phyloP scores from a whole-genome alignment of 1,140 invertebrate species.

The Megathymus violae region DNA sequence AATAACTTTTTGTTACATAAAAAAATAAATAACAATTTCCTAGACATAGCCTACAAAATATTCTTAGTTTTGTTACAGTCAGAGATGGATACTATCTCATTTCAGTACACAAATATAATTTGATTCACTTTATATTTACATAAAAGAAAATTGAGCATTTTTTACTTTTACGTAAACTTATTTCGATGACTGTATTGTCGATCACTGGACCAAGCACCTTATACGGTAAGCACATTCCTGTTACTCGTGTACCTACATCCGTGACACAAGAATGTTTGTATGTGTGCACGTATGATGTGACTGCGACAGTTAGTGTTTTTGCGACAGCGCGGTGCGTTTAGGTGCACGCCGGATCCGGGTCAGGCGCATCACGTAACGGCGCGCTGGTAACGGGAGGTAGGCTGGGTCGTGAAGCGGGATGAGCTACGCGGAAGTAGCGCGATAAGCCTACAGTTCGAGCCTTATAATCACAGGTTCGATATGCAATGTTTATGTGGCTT shows the following conservation, averaged over 20 bases:
- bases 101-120: no score
- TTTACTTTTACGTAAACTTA: no score
- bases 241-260: not conserved
- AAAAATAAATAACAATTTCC: no score
- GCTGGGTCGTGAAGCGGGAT: constrained; percentile 77
- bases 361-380: constrained; percentile 78
- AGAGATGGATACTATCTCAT: no score
- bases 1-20: no score
- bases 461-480: constrained; percentile 1
- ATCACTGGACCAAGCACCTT: not conserved
- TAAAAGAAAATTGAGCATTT: no score
- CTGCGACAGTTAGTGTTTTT: constrained; percentile 70
- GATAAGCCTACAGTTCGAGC: constrained; percentile 41
- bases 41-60: no score
- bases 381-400: constrained; percentile 68
- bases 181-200: no score
- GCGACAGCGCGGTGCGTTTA: constrained; percentile 47
- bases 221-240: not conserved
- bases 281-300: constrained; percentile 32
- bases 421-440: constrained; percentile 71
- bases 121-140: no score
- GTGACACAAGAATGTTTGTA: constrained; percentile 5
- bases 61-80: no score
- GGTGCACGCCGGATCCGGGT: constrained; percentile 69
- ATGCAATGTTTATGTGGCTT: constrained; percentile 11